Evolutionary conservation across 2,888 invertebrate genomes (phyloP), one percentile per base, ranked within the genome.

Genomic region (Palloptera scutellata): DNA sequence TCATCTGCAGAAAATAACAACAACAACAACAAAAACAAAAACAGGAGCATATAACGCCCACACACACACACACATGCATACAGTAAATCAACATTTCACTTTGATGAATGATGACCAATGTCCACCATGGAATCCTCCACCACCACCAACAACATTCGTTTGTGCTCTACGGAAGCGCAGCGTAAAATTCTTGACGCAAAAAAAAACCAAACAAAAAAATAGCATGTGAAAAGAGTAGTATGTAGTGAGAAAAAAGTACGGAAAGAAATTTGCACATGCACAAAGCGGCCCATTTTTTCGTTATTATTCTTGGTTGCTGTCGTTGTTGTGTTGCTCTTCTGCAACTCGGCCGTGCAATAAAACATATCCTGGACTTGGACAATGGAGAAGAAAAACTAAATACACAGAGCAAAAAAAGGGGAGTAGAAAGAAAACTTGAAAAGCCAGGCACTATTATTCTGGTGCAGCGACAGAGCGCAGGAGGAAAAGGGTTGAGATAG

Each of bases 61-160:
- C 67, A 67, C 61, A 68, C 64, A 66, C 66, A 67, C 59, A 64
- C 74, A 76, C 64, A 64, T 30, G 30, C 30, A 64, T 52, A 58
- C 80, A 77, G 76, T 79, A 80, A 81, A 79, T 81, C 80, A 80
- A 81, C 78, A 78, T 77, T 79, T 80, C 78, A 76, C 82, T 79
- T 81, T 81, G 81, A 81, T 81, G 82, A 82, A 81, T 81, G 81
- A 75, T 74, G 81, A 81, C 81, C 81, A 79, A 78, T 64, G 30
- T 30, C 64, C 59, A 64, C 55, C 45, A 30, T 57, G 48, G 43
- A 57, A 61, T 43, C 54, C 55, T 55, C 52, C 57, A 60, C 10
- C 63, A 11, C 17, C 51, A 45, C 52, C 57, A 60, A 5, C 63
- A 11, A n/a, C 51, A 45, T 45, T 55, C 5, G 20, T 30, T 20